Evolutionary conservation across 2,888 invertebrate genomes (phyloP).

Genomic region (Lacanobia oleracea): DNA sequence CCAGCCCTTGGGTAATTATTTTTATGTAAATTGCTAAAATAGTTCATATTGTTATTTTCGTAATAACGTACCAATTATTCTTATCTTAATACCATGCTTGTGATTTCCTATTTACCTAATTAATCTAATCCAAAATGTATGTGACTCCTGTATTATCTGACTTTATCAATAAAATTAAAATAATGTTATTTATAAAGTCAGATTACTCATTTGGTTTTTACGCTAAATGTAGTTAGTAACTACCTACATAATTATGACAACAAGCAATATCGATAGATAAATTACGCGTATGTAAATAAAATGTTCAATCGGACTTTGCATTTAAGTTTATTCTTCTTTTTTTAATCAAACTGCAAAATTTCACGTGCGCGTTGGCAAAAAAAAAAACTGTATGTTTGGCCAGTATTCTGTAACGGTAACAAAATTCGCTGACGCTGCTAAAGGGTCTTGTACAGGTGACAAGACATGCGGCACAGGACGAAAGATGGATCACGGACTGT

Average conservation of each 20-base stretch:
- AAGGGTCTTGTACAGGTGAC: too few relatives aligned
- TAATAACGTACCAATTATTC: background rate
- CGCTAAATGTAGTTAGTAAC: background rate
- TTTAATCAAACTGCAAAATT: too few relatives aligned
- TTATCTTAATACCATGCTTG: slow-evolving; percentile 34
- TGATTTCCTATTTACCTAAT: slow-evolving; percentile 18
- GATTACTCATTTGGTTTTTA: slow-evolving; percentile 13
- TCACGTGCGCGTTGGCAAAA: too few relatives aligned
- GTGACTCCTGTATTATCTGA: background rate
- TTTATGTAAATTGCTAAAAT: background rate
- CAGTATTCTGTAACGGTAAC: too few relatives aligned
- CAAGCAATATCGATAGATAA: background rate
- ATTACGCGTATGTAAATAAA: background rate
- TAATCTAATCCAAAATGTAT: slow-evolving; percentile 15
- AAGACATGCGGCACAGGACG: too few relatives aligned
- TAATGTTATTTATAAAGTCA: too few relatives aligned
- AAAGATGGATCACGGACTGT: too few relatives aligned
- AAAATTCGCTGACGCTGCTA: too few relatives aligned
- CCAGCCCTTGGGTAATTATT: too few relatives aligned
- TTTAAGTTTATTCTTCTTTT: background rate
- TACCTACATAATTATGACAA: background rate
- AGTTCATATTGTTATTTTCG: slow-evolving; percentile 5
- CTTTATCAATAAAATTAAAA: background rate
- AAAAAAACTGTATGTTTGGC: too few relatives aligned
- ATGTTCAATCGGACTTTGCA: background rate